Evolutionary conservation across 1,140 invertebrate species (phyloP).

Genomic region (Hormaphis cornu): DNA sequence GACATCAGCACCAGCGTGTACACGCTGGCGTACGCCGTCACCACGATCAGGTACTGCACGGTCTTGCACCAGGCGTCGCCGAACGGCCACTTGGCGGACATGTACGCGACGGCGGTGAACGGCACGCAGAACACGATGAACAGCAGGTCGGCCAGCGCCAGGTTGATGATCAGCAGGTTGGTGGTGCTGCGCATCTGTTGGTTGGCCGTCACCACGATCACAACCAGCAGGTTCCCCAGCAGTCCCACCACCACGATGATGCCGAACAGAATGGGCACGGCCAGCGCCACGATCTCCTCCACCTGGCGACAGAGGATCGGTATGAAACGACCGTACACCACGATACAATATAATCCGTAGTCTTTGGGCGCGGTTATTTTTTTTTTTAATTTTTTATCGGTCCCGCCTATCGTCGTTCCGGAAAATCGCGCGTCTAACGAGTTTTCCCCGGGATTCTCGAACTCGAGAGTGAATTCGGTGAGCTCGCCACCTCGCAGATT

Average conservation of each 20-base stretch:
- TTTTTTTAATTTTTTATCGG: too few relatives aligned
- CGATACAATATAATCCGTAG: too few relatives aligned
- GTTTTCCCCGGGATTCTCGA: too few relatives aligned
- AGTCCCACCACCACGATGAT: slow-evolving; percentile 78
- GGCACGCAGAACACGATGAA: slow-evolving; percentile 95
- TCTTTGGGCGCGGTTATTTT: not conserved
- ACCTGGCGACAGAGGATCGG: slow-evolving; percentile 37
- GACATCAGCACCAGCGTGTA: slow-evolving; percentile 94
- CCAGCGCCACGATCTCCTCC: slow-evolving; percentile 54
- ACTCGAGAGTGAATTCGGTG: too few relatives aligned
- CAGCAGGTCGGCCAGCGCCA: slow-evolving; percentile 80
- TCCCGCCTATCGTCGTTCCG: too few relatives aligned
- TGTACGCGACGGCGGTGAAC: slow-evolving; percentile 82
- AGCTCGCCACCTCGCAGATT: too few relatives aligned
- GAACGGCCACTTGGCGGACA: slow-evolving; percentile 80
- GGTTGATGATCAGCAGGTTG: slow-evolving; percentile 81
- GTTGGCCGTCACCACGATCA: slow-evolving; percentile 68
- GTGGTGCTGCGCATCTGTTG: slow-evolving; percentile 87
- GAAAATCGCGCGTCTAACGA: too few relatives aligned
- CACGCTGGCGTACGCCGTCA: slow-evolving; percentile 86
- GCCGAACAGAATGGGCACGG: slow-evolving; percentile 79
- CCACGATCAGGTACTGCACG: slow-evolving; percentile 71
- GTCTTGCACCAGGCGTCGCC: slow-evolving; percentile 84
- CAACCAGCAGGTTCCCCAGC: slow-evolving; percentile 72
- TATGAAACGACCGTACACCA: too few relatives aligned